Conservation (phyloP, 2,797 vertebrate species). For the Dallia pectoralis region DNA sequence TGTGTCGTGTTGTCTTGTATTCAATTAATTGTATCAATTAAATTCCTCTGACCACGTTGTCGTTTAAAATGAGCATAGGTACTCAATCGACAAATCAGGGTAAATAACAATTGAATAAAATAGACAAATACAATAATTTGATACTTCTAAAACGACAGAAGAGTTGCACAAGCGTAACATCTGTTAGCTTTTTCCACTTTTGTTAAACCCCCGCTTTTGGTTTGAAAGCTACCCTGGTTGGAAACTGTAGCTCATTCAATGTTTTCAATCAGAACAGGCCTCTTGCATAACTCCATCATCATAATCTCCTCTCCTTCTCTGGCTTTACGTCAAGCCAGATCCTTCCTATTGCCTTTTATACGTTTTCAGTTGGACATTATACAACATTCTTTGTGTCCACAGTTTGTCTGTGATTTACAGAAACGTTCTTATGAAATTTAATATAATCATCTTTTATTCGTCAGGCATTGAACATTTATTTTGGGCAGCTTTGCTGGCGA, state of each 20-base stretch:
- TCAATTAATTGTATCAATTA: too few relatives aligned
- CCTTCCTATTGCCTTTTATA: slow-evolving; percentile 18
- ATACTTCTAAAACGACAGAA: not conserved
- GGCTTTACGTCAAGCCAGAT: slow-evolving; percentile 7
- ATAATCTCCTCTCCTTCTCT: slow-evolving; percentile 23
- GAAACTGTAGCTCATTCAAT: slow-evolving; percentile 27
- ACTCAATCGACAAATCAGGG: too few relatives aligned
- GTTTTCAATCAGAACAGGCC: slow-evolving; percentile 36
- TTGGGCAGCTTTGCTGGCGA: slow-evolving; percentile 38
- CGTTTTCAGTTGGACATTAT: slow-evolving; percentile 11
- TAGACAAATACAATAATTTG: not conserved
- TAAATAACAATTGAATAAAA: too few relatives aligned
- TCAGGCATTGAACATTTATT: slow-evolving; percentile 26
- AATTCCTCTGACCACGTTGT: too few relatives aligned
- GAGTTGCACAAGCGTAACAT: not conserved
- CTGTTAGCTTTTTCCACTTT: not conserved
- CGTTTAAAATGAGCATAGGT: too few relatives aligned
- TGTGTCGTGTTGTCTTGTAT: too few relatives aligned
- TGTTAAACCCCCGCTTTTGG: slow-evolving; percentile 12
- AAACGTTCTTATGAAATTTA: slow-evolving; percentile 23
- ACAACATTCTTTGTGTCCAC: slow-evolving; percentile 29
- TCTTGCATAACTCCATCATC: slow-evolving; percentile 26
- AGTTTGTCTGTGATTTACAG: slow-evolving; percentile 36
- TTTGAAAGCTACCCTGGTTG: slow-evolving; percentile 22
- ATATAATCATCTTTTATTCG: slow-evolving; percentile 34